Evolutionary conservation across 2,888 invertebrate genomes (phyloP).

Genomic region (Apamea epomidion): DNA sequence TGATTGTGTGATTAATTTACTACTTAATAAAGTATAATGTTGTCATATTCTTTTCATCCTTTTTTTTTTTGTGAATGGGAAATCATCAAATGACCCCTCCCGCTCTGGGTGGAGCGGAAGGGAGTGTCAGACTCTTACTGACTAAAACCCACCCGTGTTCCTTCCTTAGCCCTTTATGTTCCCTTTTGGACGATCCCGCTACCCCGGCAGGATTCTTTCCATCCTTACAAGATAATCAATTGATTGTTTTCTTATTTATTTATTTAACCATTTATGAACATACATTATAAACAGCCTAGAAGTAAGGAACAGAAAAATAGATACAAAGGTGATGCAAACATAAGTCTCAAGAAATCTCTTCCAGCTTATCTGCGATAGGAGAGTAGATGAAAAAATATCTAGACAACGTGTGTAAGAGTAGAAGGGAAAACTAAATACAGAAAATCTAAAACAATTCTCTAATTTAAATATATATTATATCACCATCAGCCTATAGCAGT

Average conservation of each 20-base stretch:
- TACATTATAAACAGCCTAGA: background rate
- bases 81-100: too few species aligned
- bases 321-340: background rate
- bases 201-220: too few species aligned
- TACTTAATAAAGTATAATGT: background rate
- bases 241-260: background rate
- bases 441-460: background rate
- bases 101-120: too few species aligned
- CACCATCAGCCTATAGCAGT: too few species aligned
- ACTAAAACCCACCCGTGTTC: too few species aligned
- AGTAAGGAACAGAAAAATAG: background rate
- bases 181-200: too few species aligned
- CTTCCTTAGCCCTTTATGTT: too few species aligned
- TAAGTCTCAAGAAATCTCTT: background rate
- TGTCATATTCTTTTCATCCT: too few species aligned
- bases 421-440: background rate
- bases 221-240: background rate
- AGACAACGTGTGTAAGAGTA: background rate
- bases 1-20: background rate
- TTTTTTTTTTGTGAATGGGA: too few species aligned
- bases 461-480: too few species aligned
- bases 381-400: too few species aligned
- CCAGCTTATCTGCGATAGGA: background rate
- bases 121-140: too few species aligned
- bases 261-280: background rate